Evolutionary conservation across 2,888 invertebrate species (phyloP), one percentile per base, ranked within the genome.

Genomic region (Leucophenga maculata): DNA sequence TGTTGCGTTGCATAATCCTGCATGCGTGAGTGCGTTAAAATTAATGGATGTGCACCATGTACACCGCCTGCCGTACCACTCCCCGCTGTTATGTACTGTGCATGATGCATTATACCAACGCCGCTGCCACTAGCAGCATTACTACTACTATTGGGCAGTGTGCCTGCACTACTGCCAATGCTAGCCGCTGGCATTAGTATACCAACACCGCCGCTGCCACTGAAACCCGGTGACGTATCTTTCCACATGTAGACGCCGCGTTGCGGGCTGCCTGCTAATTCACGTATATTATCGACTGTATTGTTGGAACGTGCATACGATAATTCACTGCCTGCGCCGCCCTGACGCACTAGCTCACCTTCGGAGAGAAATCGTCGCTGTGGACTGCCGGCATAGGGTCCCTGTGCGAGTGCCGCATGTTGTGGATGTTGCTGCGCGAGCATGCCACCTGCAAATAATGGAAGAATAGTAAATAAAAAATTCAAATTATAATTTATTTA

Each of bases 211-310:
- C 70, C 75, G 65, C 78, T 74, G 62, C 78, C 81, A 64, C 79
- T 80, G 60, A 92, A 91, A 72, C 92, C 92, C 0, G 94, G 93
- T 59, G 93, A 93, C 31, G 92, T 93, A 85, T 94, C 94, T 85
- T 94, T 94, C 94, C 94, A 94, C 90, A 93, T 92, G 87, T 94
- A 94, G 67, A 93, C 92, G 74, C 93, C 93, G 74, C 95, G 92
- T 88, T 96, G 96, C 65, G 96, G 96, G 65, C 95, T 95, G 60
- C 95, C 94, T 57, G 96, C 96, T 82, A 96, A 90, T 88, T 96
- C 96, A 74, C 96, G 92, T 84, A 96, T 95, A 89, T 95, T 95
- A 89, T 95, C 95, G 75, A 94, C 94, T 68, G 94, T 94, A 88
- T 93, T 94, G 89, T 92, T 94, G 75, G 92, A 92, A 72, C 93